phyloP scores from a whole-genome alignment of 2,113 vertebrate species.

The Talpa occidentalis region DNA sequence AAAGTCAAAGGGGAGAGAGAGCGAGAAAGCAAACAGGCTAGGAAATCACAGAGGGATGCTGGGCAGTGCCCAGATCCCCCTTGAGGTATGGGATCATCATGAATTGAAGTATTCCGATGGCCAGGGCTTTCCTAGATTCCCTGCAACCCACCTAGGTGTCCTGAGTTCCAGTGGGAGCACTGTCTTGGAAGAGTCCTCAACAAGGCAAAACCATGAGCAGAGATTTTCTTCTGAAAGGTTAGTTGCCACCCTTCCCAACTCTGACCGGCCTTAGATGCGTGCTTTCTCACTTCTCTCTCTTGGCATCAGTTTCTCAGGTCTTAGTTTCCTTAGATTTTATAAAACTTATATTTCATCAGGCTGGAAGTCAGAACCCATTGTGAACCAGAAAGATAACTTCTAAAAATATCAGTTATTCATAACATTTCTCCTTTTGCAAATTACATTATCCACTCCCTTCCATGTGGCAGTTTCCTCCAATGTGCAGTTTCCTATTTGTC shows the following conservation, averaged over 20 bases:
- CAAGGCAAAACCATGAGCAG: background rate
- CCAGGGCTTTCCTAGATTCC: background rate
- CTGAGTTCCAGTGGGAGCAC: background rate
- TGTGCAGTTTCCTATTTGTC: constrained; percentile 71
- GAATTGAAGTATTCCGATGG: background rate
- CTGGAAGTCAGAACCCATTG: constrained; percentile 63
- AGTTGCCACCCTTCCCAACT: constrained; percentile 7
- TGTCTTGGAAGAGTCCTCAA: background rate
- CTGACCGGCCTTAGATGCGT: background rate
- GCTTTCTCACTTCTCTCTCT: background rate
- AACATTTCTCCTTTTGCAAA: constrained; percentile 53
- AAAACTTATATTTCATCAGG: constrained; percentile 67
- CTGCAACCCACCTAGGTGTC: background rate
- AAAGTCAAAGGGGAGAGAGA: background rate
- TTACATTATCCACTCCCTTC: constrained; percentile 61
- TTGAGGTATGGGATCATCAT: no score
- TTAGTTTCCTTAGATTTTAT: constrained; percentile 53
- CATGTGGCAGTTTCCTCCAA: constrained; percentile 57
- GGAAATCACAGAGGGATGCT: background rate
- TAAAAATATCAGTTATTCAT: constrained; percentile 73
- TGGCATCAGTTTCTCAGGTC: constrained; percentile 40
- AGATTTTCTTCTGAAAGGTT: background rate
- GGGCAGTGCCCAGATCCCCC: background rate
- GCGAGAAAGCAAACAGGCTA: background rate
- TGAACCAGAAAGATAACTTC: constrained; percentile 61